Base-by-base conservation (phyloP, 2,797 vertebrate species). In the Centropyge bicolor region DNA sequence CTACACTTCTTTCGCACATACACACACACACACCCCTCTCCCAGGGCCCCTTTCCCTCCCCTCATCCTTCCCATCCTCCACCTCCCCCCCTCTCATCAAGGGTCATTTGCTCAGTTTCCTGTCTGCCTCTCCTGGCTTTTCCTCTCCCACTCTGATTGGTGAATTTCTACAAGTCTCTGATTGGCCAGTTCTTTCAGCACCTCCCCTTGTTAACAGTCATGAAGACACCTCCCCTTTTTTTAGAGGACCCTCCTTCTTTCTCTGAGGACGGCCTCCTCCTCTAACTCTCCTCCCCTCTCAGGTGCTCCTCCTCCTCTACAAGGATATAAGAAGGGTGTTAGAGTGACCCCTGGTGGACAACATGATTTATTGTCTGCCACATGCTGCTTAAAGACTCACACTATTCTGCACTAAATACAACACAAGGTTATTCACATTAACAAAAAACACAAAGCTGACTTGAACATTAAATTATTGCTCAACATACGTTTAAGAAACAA, bases 21-120 rank as follows among this genome's bases (percentile, higher is more conserved):
- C 81, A 84, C 46, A 80, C 67, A 62, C 81, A 84, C 46, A 80
- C 67, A 66, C 74, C 52, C 63, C 75, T 82, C 57, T 89, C 66
- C 62, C 52, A 76, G 74, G 87, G 79, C 87, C 91, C 81, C 86
- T 38, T 62, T 43, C 5, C 63, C 57, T 54, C 80, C 80, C 81
- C 78, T 64, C 76, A 57, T 81, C 76, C 64, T 54, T 83, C 80
- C 82, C 88, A 88, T 87, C 83, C 86, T 84, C 87, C 88, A 57
- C 78, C n/a, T 74, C 55, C 60, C 79, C 66, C 83, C 76, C 83
- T 85, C 86, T 94, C 89, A 94, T 94, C 91, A 92, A 86, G 87
- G 90, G 86, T 91, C 86, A 93, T 94, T 94, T 94, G 87, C 91
- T 88, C 80, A 72, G 84, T 75, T 93, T 94, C 90, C 91, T 92